Evolutionary conservation across 2,113 vertebrate species (phyloP).

Genomic region (Fregetta grallaria): DNA sequence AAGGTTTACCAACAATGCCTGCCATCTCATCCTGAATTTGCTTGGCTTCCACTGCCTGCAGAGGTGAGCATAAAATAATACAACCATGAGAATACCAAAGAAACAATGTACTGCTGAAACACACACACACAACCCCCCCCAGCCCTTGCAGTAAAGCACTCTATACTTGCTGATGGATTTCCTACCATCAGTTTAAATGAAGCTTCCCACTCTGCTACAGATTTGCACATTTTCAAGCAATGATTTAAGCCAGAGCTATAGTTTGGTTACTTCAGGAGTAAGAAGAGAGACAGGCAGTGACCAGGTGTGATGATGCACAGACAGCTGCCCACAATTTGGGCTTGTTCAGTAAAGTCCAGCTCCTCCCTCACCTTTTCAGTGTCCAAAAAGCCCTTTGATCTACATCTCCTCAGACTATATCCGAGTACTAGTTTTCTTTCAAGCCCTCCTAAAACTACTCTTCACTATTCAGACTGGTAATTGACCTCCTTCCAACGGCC

Average conservation of each 20-base stretch:
- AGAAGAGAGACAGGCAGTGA: not conserved
- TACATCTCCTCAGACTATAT: not conserved
- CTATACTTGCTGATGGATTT: not conserved
- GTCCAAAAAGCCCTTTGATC: not conserved
- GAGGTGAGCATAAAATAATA: not conserved
- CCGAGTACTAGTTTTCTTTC: not conserved
- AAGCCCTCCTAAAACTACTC: not conserved
- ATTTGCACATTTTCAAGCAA: not conserved
- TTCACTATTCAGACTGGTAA: not conserved
- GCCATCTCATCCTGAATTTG: slow-evolving; percentile 75
- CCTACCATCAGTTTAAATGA: not conserved
- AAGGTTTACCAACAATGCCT: slow-evolving; percentile 42
- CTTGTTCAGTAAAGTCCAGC: not conserved
- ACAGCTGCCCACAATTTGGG: not conserved
- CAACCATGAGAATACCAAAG: not conserved
- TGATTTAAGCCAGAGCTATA: not conserved
- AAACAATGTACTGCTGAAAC: not conserved
- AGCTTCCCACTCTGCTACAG: not conserved
- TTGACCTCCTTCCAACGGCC: not conserved
- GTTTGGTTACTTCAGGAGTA: not conserved
- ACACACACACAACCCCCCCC: no score
- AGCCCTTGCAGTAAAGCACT: not conserved
- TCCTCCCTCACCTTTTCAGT: not conserved
- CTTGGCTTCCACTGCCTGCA: slow-evolving; percentile 80
- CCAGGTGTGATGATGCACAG: not conserved